Base-by-base conservation (phyloP, 2,888 invertebrate species). In the Oxystoma pomonae region DNA sequence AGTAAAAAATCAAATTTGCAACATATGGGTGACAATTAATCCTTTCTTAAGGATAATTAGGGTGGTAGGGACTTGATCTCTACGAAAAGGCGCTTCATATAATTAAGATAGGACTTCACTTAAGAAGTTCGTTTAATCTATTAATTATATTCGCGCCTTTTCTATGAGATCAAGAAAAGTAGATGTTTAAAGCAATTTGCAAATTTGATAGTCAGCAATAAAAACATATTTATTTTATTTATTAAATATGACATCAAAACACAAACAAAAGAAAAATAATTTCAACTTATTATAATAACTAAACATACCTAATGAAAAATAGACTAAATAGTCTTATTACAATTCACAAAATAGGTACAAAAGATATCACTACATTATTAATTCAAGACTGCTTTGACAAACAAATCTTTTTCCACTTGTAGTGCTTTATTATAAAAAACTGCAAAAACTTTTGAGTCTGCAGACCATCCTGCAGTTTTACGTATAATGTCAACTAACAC, bases 391-490 rank as follows among this genome's bases (percentile, higher is more conserved):
- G 35, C 35, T 7, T n/a, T 18, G n/a, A n/a, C 53, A 19, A 19
- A 19, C 20, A 16, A 19, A 19, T 53, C 18, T 17, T 53, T 19
- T 57, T 57, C n/a, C 19, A 7, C 21, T 16, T 19, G 16, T 16
- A 58, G 16, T 58, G 67, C 62, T 20, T 59, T 64, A 63, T 70
- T 68, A 60, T 72, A 71, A 67, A 71, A 71, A 9, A 20, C 67
- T 7, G 70, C 70, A 62, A 72, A 71, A 21, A 64, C 62, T 35
- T 61, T 57, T 0, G 72, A 73, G n/a, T 60, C 61, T 55, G 62
- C 21, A 2, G 69, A 65, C 69, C 72, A 72, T n/a, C 72, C 72
- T 16, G 70, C 71, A 20, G 70, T 66, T 50, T 62, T 66, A 20
- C 60, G 20, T 20, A 72, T 72, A 1, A 59, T 60, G 58, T 72